Percentiles rank a stretch among this genome's conserved stretches.
Conservation (phyloP, 1,140 invertebrate species). For the Orussus abietinus region DNA sequence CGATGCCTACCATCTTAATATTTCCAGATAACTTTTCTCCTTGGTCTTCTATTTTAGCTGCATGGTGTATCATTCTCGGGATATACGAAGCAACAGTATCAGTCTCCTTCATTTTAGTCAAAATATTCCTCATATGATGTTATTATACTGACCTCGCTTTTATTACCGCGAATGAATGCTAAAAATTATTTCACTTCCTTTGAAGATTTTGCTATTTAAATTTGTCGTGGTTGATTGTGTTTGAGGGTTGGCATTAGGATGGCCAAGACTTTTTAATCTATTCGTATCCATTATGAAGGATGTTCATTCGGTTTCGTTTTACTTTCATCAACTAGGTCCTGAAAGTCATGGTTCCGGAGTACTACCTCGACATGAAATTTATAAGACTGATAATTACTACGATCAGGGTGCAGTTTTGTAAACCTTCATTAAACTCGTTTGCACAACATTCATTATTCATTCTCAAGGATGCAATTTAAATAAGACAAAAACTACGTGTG, state of each 20-base stretch:
- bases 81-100: conserved; percentile 15
- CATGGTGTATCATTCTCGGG: conserved; percentile 8
- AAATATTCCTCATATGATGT: conserved; percentile 18
- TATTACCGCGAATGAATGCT: conserved; percentile 9
- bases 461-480: too few species aligned
- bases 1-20: conserved; percentile 18
- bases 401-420: too few species aligned
- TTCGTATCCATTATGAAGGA: not conserved
- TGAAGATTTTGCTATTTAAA: conserved; percentile 6
- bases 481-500: too few species aligned
- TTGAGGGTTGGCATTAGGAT: conserved; percentile 12
- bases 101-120: conserved; percentile 17
- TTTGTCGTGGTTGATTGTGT: conserved; percentile 5
- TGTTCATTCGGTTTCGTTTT: too few species aligned
- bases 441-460: too few species aligned
- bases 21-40: conserved; percentile 19
- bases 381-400: too few species aligned
- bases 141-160: conserved; percentile 17
- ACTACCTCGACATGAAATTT: too few species aligned
- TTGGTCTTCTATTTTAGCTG: conserved; percentile 18
- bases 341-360: too few species aligned
- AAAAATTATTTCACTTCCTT: conserved; percentile 12
- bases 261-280: conserved; percentile 15
- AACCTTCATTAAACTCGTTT: too few species aligned
- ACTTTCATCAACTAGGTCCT: too few species aligned